A percentile compares a stretch with the other conserved stretches of the same genome.
These are phyloP conservation scores for Calyptomena viridis DNA, from an alignment of 2,113 vertebrate species.

Conservation along the genomic window DNA sequence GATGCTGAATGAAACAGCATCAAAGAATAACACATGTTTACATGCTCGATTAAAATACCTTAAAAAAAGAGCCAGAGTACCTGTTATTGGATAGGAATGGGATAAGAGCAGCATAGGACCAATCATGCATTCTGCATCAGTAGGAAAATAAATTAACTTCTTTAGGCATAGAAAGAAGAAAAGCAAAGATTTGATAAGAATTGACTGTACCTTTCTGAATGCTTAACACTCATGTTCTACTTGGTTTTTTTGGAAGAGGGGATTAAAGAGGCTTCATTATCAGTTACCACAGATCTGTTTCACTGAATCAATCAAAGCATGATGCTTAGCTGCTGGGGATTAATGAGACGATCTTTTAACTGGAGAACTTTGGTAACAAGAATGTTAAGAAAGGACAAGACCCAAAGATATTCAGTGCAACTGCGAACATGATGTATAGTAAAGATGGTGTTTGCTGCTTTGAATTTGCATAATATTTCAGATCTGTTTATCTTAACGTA, in stretches of 20 bases:
- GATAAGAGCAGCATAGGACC: neutral
- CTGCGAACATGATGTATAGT: neutral
- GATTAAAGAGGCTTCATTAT: constrained; percentile 63
- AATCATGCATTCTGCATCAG: neutral
- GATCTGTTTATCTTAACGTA: neutral
- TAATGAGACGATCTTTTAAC: constrained; percentile 26
- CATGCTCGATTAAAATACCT: constrained; percentile 51
- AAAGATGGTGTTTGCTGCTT: neutral
- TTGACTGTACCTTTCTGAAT: constrained; percentile 26
- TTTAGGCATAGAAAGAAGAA: constrained; percentile 6
- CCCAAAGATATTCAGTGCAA: neutral
- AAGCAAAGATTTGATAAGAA: constrained; percentile 27
- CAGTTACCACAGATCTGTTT: constrained; percentile 15
- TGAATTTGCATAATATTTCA: neutral
- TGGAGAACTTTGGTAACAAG: neutral
- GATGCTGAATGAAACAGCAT: constrained; percentile 60
- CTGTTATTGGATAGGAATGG: constrained; percentile 9
- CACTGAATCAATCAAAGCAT: constrained; percentile 38
- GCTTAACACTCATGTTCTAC: neutral
- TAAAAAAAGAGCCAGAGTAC: neutral
- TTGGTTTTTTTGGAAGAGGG: neutral
- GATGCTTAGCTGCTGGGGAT: constrained; percentile 43
- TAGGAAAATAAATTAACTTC: constrained; percentile 24
- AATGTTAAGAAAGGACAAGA: constrained; percentile 11
- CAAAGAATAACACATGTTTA: constrained; percentile 58